Conservation (phyloP, 2,113 vertebrate species). For the Peucedramus taeniatus region DNA sequence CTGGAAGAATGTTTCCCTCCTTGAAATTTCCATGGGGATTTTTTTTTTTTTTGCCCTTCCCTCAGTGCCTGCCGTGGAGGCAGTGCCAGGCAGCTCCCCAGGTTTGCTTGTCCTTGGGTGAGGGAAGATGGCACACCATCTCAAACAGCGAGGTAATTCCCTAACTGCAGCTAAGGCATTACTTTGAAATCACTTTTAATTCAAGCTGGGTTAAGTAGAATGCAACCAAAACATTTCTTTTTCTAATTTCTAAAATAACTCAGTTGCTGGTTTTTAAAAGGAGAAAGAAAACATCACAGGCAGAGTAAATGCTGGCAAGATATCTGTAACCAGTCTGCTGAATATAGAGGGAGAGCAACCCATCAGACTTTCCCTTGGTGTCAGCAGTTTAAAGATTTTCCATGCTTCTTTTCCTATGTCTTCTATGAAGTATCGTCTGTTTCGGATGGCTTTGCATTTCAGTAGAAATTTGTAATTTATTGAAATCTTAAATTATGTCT, state of each 20-base stretch:
- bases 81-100: not conserved
- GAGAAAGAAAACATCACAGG: not conserved
- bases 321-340: not conserved
- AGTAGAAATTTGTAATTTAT: not conserved
- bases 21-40: not conserved
- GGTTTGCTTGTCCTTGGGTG: not conserved
- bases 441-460: not conserved
- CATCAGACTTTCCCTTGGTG: not conserved
- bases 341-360: not conserved
- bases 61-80: fast-evolving
- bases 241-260: not conserved
- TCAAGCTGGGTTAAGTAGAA: not conserved
- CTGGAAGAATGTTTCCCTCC: not conserved
- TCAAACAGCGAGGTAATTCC: not conserved
- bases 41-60: not conserved
- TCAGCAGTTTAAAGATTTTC: not conserved
- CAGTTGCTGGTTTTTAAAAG: not conserved
- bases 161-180: not conserved
- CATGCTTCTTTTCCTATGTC: not conserved
- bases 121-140: not conserved
- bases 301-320: not conserved
- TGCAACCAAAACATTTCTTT: not conserved
- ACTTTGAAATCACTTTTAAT: not conserved
- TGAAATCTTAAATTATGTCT: not conserved
- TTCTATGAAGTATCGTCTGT: not conserved